Evolutionary conservation across 2,113 vertebrate species (phyloP), one percentile per base, ranked within the genome.

Genomic region (Microtus oregoni): DNA sequence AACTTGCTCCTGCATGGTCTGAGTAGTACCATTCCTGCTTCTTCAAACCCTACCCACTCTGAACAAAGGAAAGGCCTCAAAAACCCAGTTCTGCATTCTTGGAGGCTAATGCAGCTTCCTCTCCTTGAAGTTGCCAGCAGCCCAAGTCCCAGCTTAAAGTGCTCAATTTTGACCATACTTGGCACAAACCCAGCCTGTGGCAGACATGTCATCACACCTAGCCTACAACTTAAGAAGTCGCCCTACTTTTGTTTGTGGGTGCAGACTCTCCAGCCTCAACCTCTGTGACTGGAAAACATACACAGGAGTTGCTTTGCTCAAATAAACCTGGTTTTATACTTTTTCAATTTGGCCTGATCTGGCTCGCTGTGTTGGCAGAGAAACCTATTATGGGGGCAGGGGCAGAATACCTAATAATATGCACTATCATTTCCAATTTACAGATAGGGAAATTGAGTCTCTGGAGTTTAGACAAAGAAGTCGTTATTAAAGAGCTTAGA

Each of bases 361-460:
- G 68, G 35, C 17, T 72, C n/a, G n/a, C 35, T 72, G 68, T n/a
- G 68, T 72, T n/a, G 68, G 17, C 17, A 19, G 35, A 72, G 35
- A 72, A 72, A 72, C 17, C 35, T n/a, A 72, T n/a, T 72, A 72
- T 72, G 68, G 68, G 35, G 35, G 35, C 1, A 17, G 35, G 35
- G 15, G 35, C 35, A 72, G 68, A n/a, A 72, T 19, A 20, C 35
- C 68, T 72, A 72, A n/a, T 20, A 72, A n/a, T n/a, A n/a, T 35
- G 17, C 38, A 70, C 41, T 94, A 65, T 10, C 38, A 83, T 77
- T 68, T 30, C 28, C 28, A 72, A 90, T 70, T 73, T 91, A 90
- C 3, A 91, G 47, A 35, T n/a, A 88, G 17, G 68, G 55, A 91
- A 96, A 96, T 22, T 78, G 68, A 95, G 73, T n/a, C 20, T 90